Base-by-base conservation (phyloP, 2,888 invertebrate genomes). In the Drosophila parthenogenetica region DNA sequence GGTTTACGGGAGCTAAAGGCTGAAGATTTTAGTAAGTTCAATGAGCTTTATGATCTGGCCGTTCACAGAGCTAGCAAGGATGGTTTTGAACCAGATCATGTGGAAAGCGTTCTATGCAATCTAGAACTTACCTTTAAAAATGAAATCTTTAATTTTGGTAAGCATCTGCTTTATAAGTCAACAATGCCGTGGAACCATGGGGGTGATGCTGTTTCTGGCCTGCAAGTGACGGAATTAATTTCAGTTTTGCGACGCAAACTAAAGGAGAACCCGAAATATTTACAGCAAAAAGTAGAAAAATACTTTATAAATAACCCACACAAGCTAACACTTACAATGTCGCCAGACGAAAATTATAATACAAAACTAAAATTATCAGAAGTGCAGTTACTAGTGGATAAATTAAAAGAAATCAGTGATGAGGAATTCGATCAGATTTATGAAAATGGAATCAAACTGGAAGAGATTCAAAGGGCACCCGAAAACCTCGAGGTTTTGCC, bases 121-220 rank as follows among this genome's bases (percentile, higher is more conserved):
- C 95, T 97, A 87, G 22, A 22, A 22, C 5, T 22, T 22, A 5
- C 22, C 22, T 22, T 22, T 22, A 22, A 22, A 22, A 22, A 22
- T 54, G 97, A 97, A 81, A 97, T 97, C 73, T 95, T 96, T 0
- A 96, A 96, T 91, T 98, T 98, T 91, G 98, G 98, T 0, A 93
- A 98, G 2, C 94, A 95, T 80, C 90, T 98, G 17, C 93, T 97
- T 0, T 96, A 97, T 90, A 95, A 94, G 70, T 89, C 98, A 0
- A 94, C 95, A 54, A 95, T 97, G 0, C 87, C 96, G 1, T 98
- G 98, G 98, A 98, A 97, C 91, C 98, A 98, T 89, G 95, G 95
- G 72, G 97, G 96, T 0, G 94, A 97, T 78, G 93, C 97, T 3
- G 91, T 96, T 2, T 92, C 94, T 57, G 94, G 94, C 16, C 91